Base-by-base conservation (phyloP, 2,888 invertebrate genomes). In the Halocaridina rubra region DNA sequence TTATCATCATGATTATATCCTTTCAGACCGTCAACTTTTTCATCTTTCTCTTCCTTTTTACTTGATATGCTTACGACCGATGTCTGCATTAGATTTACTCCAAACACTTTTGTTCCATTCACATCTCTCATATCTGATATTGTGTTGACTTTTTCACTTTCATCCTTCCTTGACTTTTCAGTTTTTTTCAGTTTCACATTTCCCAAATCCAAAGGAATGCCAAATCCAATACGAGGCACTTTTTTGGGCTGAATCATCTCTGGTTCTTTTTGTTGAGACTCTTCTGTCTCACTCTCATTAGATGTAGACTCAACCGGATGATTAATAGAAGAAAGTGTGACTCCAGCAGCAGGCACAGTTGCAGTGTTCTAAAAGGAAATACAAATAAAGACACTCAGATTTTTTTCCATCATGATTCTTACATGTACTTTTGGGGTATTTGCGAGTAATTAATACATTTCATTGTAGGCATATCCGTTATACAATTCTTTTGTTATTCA, bases 161-260 rank as follows among this genome's bases (percentile, higher is more conserved):
- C 64, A 74, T 1, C 19, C 29, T 4, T 27, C 0, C 16, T 24
- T 22, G 67, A 22, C 19, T 67, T 29, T 16, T 29, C 29, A 22
- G 13, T 46, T 30, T 59, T 82, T 32, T 71, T 82, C 3, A 82
- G 71, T 27, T 76, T 57, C 24, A 76, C 22, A 8, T 19, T 8
- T 1, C 74, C 74, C 7, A 33, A 2, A 8, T 32, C 30, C n/a
- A 82, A 3, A 3, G 82, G 82, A 19, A 64, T 53, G 13, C n/a
- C 53, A 19, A 81, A 61, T 8, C 71, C 77, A n/a, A 82, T 22
- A 8, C 67, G 33, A 1, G n/a, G 13, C 2, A 82, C 13, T 29
- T 78, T 82, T 59, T 72, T 77, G 13, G 82, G 77, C 30, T 75
- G 32, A 10, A 82, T 82, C 3, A 82, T 46, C 53, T 4, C 16